Base-by-base conservation (phyloP, 2,797 vertebrate species). In the Halcyon chelicuti region DNA sequence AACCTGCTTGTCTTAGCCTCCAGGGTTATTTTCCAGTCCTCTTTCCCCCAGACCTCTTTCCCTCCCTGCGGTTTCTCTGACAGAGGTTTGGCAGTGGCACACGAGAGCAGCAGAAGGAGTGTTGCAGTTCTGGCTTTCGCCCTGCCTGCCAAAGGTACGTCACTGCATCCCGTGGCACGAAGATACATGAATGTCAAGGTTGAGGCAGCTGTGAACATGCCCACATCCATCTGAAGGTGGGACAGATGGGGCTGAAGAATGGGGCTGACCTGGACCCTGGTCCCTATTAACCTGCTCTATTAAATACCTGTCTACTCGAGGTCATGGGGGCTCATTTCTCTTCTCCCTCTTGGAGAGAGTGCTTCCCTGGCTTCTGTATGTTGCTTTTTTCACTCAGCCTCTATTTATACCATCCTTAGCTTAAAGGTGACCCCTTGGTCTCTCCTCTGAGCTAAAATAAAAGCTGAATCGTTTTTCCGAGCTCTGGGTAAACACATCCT, bases 351-450 rank as follows among this genome's bases (percentile, higher is more conserved):
- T 61, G 58, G 68, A 63, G 35, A 51, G 44, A 68, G 20, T n/a
- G 2, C 40, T 88, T 51, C 55, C 70, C 61, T 67, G 60, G 17
- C 72, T 67, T 74, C 75, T 63, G 29, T 67, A 67, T 16, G 0
- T 78, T 67, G 37, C 52, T 67, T 72, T 95, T 90, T 89, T 61
- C 67, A 37, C 58, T 78, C 57, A 25, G 60, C 31, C 77, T 92
- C 81, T 90, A 85, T 94, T 95, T 93, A 67, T 86, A 74, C 90
- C 75, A 57, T 31, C 58, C 71, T 60, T 26, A 82, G 84, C 91
- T 89, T 94, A 76, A 85, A 93, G 91, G 89, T 94, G 93, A 96
- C 89, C 94, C 72, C 63, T 82, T 71, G 87, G 67, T 88, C 77
- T 72, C 86, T 71, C 35, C 58, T 73, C 22, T 57, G 76, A 83